These are phyloP conservation scores for Hypanus sabinus DNA, from an alignment of 2,113 vertebrate species.

Conservation along the genomic window DNA sequence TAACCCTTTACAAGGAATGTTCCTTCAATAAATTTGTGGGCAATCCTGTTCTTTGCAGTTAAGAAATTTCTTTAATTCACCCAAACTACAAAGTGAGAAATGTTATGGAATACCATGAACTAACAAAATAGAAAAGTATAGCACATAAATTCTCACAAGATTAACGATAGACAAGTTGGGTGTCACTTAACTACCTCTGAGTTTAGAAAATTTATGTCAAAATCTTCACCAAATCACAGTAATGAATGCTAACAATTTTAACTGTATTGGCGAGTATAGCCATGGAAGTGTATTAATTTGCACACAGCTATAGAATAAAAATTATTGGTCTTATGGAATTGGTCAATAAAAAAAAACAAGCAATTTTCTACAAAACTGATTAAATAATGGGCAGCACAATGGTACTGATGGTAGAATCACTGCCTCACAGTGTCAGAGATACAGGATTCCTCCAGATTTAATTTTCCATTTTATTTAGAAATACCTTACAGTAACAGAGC, in stretches of 20 bases:
- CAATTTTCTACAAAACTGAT: too few species aligned
- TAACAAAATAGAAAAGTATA: not conserved
- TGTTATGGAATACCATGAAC: not conserved
- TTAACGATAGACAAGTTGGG: not conserved
- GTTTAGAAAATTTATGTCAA: not conserved
- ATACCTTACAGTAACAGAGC: too few species aligned
- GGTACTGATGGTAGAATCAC: too few species aligned
- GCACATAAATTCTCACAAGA: not conserved
- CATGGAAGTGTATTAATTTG: not conserved
- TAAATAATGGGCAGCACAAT: too few species aligned
- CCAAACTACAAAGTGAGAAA: not conserved
- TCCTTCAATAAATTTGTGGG: not conserved
- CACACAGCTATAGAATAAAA: not conserved
- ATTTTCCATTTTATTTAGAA: too few species aligned
- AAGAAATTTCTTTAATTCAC: not conserved
- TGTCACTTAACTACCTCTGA: not conserved
- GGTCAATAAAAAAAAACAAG: not conserved
- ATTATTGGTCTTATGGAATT: not conserved
- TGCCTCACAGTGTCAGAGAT: too few species aligned
- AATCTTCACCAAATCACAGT: not conserved
- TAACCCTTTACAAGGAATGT: not conserved
- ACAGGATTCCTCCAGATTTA: too few species aligned
- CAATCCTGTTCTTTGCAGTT: not conserved
- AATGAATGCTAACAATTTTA: not conserved
- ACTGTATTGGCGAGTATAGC: not conserved